These are phyloP conservation scores for Tyrannus savana DNA, from an alignment of 2,113 vertebrate species.

Conservation along the genomic window DNA sequence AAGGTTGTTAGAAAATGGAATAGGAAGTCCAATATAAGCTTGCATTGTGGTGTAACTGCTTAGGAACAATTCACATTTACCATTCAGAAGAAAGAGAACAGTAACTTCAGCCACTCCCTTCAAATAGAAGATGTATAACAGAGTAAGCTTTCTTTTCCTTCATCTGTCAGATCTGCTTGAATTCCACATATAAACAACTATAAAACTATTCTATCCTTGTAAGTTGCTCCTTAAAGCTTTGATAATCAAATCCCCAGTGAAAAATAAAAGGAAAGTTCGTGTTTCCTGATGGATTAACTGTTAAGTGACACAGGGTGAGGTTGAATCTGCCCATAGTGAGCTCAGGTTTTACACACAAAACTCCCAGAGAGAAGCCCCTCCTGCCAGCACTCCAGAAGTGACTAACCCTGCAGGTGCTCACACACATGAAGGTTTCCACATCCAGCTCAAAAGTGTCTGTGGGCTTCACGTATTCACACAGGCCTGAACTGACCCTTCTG, in stretches of 20 bases:
- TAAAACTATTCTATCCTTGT: not conserved
- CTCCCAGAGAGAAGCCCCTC: not conserved
- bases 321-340: not conserved
- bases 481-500: not conserved
- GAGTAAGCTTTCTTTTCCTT: not conserved
- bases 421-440: not conserved
- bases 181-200: not conserved
- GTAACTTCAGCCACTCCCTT: not conserved
- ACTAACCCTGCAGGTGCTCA: not conserved
- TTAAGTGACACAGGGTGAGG: not conserved
- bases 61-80: not conserved
- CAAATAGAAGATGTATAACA: not conserved
- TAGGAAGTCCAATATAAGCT: not conserved
- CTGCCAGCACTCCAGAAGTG: not conserved
- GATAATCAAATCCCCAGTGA: not conserved
- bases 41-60: not conserved
- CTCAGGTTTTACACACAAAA: not conserved
- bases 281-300: not conserved
- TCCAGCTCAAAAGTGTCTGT: not conserved
- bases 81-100: not conserved
- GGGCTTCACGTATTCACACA: not conserved
- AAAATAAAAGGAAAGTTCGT: not conserved
- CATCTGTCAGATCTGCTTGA: not conserved
- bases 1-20: not conserved
- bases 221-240: not conserved